Base-by-base conservation (phyloP, 1,140 invertebrate species). In the Aphis craccivora region DNA sequence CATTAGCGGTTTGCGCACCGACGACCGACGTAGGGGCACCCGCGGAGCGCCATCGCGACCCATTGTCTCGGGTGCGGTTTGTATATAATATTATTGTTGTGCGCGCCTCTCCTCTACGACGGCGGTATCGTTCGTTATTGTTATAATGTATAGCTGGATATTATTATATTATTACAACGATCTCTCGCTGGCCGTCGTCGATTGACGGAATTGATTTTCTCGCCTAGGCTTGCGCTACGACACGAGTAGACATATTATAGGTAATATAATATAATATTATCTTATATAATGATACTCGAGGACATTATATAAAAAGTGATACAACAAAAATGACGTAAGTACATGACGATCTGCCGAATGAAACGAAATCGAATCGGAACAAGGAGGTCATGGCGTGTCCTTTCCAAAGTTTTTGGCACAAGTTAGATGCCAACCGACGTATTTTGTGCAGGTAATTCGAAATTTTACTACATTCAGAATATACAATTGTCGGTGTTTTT, bases 1-100 rank as follows among this genome's bases (percentile, higher is more conserved):
- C 90, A 76, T 76, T 83, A 83, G 37, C 37, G 91, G 91, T 93
- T 84, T 40, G 81, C 53, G 55, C 48, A 18, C 37, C 48, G 35
- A 9, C 88, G 35, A 40, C 48, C 35, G 20, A 18, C 5, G 45
- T 20, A 1, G n/a, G 9, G 91, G 45, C 51, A 93, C 91, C 91
- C 91, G 91, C 91, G 67, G 91, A 84, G 91, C 91, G 91, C 81
- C 48, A 30, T 22, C 76, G 91, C 43, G n/a, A 37, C 43, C 91
- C 35, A 93, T 93, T 93, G 91, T 93, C 81, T 55, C 91, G 14
- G 81, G 48, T 37, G 88, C 88, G 37, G 89, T 60, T 90, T 43
- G 43, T 53, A 88, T 60, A 90, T 25, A 20, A 9, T 60, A 90
- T 90, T 60, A 90, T 90, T 89, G 23, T 89, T 89, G 37, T 88